Evolutionary conservation across 2,888 invertebrate species (phyloP), one percentile per base, ranked within the genome.

Genomic region (Coelopa pilipes): DNA sequence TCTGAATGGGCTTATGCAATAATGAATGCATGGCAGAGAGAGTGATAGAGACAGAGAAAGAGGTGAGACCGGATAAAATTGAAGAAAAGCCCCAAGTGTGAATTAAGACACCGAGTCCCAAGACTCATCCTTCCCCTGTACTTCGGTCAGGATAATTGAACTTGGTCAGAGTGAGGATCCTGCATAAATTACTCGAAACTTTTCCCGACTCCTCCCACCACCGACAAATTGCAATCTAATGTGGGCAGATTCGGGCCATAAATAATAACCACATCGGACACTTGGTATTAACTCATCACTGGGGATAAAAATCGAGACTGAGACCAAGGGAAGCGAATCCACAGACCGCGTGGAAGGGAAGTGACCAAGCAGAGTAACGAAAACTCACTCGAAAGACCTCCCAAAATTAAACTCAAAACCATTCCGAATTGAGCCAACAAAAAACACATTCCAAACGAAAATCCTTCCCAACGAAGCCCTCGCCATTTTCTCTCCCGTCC

Each of bases 201-300:
- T 17, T 45, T 34, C 68, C 34, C 45, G 57, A 24, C 34, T 68
- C 45, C 15, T 55, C 17, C 55, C 55, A n/a, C 1, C 9, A 59
- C 10, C 21, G 59, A 34, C 60, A n/a, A n/a, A n/a, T n/a, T n/a
- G n/a, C n/a, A n/a, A n/a, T n/a, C n/a, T n/a, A n/a, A n/a, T n/a
- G n/a, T n/a, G n/a, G n/a, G n/a, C n/a, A n/a, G n/a, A n/a, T n/a
- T n/a, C 60, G 47, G 34, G n/a, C 60, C 70, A 70, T 70, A 70
- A 70, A 70, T 70, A 62, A 70, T 10, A 70, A 60, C 46, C 17
- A 50, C 12, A 17, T 47, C 70, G 70, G 60, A 70, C 59, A 60
- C n/a, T 19, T 49, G 71, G 71, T 45, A 70, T 71, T 71, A 71
- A 71, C 63, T 71, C 71, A 63, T 71, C 71, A 63, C 53, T 53